Conservation (phyloP, 2,888 invertebrate genomes). For the Actias luna region DNA sequence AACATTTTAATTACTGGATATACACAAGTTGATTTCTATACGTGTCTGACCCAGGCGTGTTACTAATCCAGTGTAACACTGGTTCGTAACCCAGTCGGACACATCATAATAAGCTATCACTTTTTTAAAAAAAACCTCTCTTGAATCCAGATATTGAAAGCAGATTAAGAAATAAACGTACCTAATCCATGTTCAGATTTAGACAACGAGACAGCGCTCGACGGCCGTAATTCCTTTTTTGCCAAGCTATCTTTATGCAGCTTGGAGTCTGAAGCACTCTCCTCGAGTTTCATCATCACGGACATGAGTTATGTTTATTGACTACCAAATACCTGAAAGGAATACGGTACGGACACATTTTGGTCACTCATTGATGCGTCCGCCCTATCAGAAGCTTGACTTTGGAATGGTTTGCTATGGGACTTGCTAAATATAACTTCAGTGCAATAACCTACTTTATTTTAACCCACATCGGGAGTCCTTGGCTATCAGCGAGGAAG, state of each 20-base stretch:
- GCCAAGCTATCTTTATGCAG: slow-evolving; percentile 66
- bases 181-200: slow-evolving; percentile 73
- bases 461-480: slow-evolving; percentile 75
- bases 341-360: slow-evolving; percentile 36
- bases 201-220: slow-evolving; percentile 69
- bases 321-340: slow-evolving; percentile 53
- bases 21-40: no score
- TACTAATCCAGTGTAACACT: no score
- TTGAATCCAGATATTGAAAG: neutral
- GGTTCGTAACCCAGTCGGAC: no score
- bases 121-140: no score
- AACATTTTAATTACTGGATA: no score
- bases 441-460: slow-evolving; percentile 81
- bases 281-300: slow-evolving; percentile 75
- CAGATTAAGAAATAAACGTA: slow-evolving; percentile 31
- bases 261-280: slow-evolving; percentile 74
- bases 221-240: slow-evolving; percentile 70
- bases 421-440: slow-evolving; percentile 52
- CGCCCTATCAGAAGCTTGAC: slow-evolving; percentile 44
- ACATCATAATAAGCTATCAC: no score
- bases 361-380: slow-evolving; percentile 50
- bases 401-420: slow-evolving; percentile 49
- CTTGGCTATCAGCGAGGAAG: slow-evolving; percentile 67
- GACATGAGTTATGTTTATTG: slow-evolving; percentile 58
- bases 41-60: no score